phyloP scores from a whole-genome alignment of 1,140 invertebrate species.

The Chymomyza costata region DNA sequence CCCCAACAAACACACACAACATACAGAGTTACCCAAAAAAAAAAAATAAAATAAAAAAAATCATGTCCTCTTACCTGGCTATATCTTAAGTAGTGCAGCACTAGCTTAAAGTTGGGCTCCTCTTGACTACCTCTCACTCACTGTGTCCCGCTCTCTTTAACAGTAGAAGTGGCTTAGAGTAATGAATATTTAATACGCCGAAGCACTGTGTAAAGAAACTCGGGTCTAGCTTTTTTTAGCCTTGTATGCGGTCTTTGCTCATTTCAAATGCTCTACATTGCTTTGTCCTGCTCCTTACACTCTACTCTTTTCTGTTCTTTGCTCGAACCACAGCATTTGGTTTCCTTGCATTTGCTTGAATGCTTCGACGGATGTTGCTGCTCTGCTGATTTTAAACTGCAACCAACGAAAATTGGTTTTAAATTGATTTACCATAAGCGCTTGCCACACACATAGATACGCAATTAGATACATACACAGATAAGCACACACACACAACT shows the following conservation, averaged over 20 bases:
- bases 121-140: no score
- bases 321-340: no score
- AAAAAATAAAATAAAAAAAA: not conserved
- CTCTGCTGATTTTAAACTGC: conserved; percentile 9
- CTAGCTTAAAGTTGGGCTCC: conserved; percentile 21
- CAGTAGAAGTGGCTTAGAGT: conserved; percentile 57
- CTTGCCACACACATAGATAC: conserved; percentile 5
- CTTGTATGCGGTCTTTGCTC: conserved; percentile 25
- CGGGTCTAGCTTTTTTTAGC: conserved; percentile 32
- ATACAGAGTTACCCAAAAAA: not conserved
- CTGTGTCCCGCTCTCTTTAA: no score
- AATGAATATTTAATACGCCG: conserved; percentile 67
- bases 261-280: conserved; percentile 50
- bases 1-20: conserved; percentile 1
- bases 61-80: not conserved
- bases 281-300: conserved; percentile 12
- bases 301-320: not conserved
- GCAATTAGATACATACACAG: no score
- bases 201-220: no score
- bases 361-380: no score
- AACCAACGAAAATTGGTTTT: conserved; percentile 61
- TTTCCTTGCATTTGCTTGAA: no score
- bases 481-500: no score
- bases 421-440: conserved; percentile 71
- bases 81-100: conserved; percentile 14